Evolutionary conservation across 1,140 invertebrate genomes (phyloP).

Genomic region (Belonocnema kinseyi): DNA sequence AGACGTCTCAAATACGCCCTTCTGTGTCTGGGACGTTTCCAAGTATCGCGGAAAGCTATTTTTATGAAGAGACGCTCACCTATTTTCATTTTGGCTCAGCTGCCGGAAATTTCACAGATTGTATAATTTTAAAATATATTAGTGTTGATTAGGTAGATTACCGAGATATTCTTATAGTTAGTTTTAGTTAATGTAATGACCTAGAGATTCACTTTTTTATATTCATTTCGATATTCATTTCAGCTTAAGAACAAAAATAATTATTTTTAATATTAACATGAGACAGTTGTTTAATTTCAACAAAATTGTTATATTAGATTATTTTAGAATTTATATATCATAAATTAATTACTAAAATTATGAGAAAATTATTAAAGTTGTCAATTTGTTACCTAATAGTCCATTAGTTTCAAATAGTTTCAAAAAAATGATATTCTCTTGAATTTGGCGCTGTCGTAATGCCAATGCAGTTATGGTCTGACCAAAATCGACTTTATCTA

Average conservation of each 20-base stretch:
- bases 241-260: too few species aligned
- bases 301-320: too few species aligned
- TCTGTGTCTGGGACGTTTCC: constrained; percentile 23
- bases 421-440: too few species aligned
- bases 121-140: constrained; percentile 13
- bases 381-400: too few species aligned
- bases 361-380: too few species aligned
- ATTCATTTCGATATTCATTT: too few species aligned
- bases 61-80: constrained; percentile 8
- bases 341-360: too few species aligned
- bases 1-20: constrained; percentile 3
- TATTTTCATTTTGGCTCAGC: constrained; percentile 28
- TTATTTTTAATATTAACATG: too few species aligned
- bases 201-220: too few species aligned
- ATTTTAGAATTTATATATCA: too few species aligned
- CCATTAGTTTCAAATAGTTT: too few species aligned
- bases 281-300: too few species aligned
- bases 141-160: neutral
- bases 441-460: neutral
- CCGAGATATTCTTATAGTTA: neutral
- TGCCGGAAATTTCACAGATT: constrained; percentile 6
- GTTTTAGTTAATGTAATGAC: neutral
- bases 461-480: neutral
- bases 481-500: neutral
- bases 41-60: constrained; percentile 21